Evolutionary conservation across 1,140 invertebrate species (phyloP).

Genomic region (Ctenoplectra terminalis): DNA sequence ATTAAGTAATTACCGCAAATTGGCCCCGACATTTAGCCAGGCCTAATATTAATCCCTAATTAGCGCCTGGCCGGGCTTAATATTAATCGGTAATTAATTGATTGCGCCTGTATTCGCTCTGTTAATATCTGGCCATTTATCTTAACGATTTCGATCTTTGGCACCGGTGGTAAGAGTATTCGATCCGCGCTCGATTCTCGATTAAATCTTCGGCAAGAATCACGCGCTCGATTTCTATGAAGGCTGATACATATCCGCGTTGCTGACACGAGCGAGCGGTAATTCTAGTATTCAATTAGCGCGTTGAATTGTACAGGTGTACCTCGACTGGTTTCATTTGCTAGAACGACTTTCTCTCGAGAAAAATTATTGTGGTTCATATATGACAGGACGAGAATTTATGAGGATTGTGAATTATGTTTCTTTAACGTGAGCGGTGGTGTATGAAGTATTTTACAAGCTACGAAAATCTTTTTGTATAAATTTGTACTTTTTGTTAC

Average conservation of each 20-base stretch:
- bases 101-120: slow-evolving; percentile 34
- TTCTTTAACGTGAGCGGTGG: background rate
- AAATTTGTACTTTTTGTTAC: no score
- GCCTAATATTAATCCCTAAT: slow-evolving; percentile 65
- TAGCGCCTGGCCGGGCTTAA: slow-evolving; percentile 42
- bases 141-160: slow-evolving; percentile 57
- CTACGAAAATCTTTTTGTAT: no score
- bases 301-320: background rate
- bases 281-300: slow-evolving; percentile 21
- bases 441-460: no score
- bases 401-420: no score
- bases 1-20: slow-evolving; percentile 69
- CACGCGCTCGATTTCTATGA: slow-evolving; percentile 10
- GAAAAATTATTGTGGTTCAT: background rate
- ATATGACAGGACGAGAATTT: background rate
- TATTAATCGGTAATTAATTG: slow-evolving; percentile 62
- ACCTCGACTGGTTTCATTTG: background rate
- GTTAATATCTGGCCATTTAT: slow-evolving; percentile 55
- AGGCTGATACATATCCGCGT: background rate
- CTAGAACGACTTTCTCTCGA: background rate
- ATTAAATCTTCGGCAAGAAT: background rate
- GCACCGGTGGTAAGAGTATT: slow-evolving; percentile 6
- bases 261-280: background rate
- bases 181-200: background rate
- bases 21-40: slow-evolving; percentile 48